Evolutionary conservation across 2,888 invertebrate genomes (phyloP).

Genomic region (Germaria angustata): DNA sequence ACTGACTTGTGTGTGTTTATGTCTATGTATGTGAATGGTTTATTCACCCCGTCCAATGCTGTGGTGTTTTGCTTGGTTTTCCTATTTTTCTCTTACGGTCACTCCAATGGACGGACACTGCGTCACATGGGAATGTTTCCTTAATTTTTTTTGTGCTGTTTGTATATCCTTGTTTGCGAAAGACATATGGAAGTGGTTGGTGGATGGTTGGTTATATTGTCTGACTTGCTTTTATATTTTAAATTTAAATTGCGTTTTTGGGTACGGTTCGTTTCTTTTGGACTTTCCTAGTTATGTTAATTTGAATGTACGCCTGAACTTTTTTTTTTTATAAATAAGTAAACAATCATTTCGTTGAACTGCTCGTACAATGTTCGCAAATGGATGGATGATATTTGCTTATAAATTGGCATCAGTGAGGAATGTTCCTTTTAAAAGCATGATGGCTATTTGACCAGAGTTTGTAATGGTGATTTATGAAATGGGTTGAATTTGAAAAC

Average conservation of each 20-base stretch:
- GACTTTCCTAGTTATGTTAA: constrained; percentile 32
- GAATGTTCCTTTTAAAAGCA: constrained; percentile 18
- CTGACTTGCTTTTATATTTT: constrained; percentile 35
- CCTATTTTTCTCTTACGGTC: constrained; percentile 72
- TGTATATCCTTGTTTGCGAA: constrained; percentile 54
- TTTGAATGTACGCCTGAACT: constrained; percentile 23
- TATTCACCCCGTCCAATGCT: constrained; percentile 55
- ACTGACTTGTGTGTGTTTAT: constrained; percentile 53
- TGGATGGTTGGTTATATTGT: constrained; percentile 18
- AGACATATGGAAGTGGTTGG: constrained; percentile 57
- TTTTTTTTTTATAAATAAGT: constrained; percentile 43
- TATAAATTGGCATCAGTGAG: constrained; percentile 48
- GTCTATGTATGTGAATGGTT: constrained; percentile 54
- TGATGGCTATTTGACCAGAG: constrained; percentile 48
- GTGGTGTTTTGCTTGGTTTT: constrained; percentile 67
- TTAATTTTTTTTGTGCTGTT: constrained; percentile 40
- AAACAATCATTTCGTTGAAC: constrained; percentile 50
- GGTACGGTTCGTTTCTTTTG: constrained; percentile 19
- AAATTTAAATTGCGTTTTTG: constrained; percentile 71
- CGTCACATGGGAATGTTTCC: constrained; percentile 47
- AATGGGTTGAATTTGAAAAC: constrained; percentile 17
- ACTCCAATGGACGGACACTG: constrained; percentile 52
- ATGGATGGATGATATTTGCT: constrained; percentile 60
- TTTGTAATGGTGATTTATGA: constrained; percentile 56
- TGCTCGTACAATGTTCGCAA: constrained; percentile 54